A percentile compares a stretch with the other conserved stretches of the same genome.
Evolutionary conservation across 2,888 invertebrate genomes (phyloP).

Genomic region (Pterobdella sp.): DNA sequence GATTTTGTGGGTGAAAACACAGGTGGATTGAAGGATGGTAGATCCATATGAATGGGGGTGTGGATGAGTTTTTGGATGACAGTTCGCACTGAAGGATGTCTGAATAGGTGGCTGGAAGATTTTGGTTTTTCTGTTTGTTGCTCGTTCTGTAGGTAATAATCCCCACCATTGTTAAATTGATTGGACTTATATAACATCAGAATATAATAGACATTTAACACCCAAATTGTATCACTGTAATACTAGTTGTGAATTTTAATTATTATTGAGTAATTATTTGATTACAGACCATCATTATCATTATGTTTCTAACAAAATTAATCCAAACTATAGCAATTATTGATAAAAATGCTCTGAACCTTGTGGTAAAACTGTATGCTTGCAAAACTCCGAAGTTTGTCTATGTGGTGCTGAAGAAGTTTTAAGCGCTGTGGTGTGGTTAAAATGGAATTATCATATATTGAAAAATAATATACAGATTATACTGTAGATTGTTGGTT

Average conservation of each 20-base stretch:
- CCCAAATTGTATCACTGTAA: too few species aligned
- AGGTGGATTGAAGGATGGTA: not conserved
- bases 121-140: not conserved
- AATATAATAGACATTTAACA: too few species aligned
- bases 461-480: not conserved
- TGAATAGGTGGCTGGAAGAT: not conserved
- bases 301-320: too few species aligned
- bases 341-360: not conserved
- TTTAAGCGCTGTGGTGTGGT: not conserved
- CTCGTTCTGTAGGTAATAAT: not conserved
- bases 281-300: too few species aligned
- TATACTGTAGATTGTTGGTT: not conserved
- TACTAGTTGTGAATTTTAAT: not conserved
- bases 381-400: not conserved
- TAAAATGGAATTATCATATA: not conserved
- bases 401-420: not conserved
- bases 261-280: not conserved
- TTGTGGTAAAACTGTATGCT: constrained; percentile 1
- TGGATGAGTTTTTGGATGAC: not conserved
- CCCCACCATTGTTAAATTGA: not conserved
- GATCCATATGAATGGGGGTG: not conserved
- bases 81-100: not conserved
- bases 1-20: not conserved
- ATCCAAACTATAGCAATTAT: not conserved
- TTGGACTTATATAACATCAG: not conserved